Conservation (phyloP, 2,888 invertebrate species). For the Nomada goodeniana region DNA sequence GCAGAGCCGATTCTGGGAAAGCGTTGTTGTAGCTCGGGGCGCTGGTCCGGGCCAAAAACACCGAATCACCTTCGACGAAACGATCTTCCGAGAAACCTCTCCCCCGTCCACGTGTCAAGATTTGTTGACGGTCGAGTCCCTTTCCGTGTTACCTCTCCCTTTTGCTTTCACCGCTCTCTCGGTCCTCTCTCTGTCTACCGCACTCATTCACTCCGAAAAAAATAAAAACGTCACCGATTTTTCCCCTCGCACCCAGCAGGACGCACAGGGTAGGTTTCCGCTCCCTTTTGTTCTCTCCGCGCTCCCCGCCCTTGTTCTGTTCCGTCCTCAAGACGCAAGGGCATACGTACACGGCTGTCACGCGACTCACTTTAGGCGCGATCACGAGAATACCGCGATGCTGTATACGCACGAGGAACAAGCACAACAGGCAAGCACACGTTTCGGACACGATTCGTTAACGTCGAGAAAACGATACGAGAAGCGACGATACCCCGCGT, state of each 20-base stretch:
- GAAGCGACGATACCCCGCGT: conserved; percentile 20
- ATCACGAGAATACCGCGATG: conserved; percentile 16
- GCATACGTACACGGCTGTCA: conserved; percentile 37
- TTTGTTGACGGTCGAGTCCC: conserved; percentile 33
- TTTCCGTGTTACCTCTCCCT: conserved; percentile 12
- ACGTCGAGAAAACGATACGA: conserved; percentile 18
- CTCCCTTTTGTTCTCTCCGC: conserved; percentile 33
- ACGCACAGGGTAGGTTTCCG: conserved; percentile 12
- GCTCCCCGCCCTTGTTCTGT: conserved; percentile 16
- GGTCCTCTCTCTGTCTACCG: conserved; percentile 9
- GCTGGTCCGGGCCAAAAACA: conserved; percentile 31
- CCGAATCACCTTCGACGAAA: conserved; percentile 20
- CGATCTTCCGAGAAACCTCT: conserved; percentile 43
- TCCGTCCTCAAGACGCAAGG: conserved; percentile 12
- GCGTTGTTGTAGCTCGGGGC: neutral
- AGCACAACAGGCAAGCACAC: neutral
- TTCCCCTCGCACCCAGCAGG: neutral
- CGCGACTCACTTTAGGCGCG: conserved; percentile 56
- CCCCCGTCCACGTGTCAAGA: conserved; percentile 35
- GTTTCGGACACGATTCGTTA: neutral
- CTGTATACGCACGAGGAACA: neutral
- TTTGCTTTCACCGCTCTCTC: conserved; percentile 7
- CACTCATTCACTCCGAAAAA: neutral
- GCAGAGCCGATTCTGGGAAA: conserved; percentile 31
- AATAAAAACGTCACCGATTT: conserved; percentile 13